phyloP scores from a whole-genome alignment of 2,113 vertebrate species.

The Tetrax tetrax region DNA sequence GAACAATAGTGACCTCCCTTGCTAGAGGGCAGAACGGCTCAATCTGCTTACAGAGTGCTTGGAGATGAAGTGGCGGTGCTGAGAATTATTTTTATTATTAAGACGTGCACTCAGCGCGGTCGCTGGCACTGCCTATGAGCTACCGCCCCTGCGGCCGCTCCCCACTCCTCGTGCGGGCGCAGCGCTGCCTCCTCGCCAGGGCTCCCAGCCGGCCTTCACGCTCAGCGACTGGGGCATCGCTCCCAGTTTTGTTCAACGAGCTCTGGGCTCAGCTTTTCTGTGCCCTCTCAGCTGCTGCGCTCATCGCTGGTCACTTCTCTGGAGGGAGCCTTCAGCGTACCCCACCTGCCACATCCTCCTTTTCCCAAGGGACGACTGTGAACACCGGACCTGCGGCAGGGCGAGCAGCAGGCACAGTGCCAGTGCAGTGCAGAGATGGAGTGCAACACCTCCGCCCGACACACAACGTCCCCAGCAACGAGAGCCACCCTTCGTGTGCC shows the following conservation, averaged over 20 bases:
- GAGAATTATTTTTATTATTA: not conserved
- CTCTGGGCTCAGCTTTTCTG: not conserved
- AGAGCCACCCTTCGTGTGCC: not conserved
- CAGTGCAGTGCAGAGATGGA: not conserved
- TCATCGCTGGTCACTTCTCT: not conserved
- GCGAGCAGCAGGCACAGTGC: not conserved
- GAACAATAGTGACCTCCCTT: slow-evolving; percentile 36
- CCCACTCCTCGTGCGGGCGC: accelerated
- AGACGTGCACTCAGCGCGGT: accelerated
- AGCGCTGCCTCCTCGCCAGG: accelerated
- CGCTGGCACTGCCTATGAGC: accelerated
- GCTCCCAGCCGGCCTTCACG: not conserved
- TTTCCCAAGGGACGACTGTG: not conserved
- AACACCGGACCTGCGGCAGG: accelerated
- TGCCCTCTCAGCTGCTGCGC: not conserved
- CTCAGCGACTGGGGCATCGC: not conserved
- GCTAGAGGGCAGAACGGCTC: slow-evolving; percentile 16
- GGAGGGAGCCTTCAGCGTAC: not conserved
- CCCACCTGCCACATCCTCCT: not conserved
- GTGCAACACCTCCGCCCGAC: not conserved
- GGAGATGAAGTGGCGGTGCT: not conserved
- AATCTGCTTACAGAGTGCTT: not conserved
- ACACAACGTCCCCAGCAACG: not conserved
- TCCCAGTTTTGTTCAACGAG: not conserved
- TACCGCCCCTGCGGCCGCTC: not conserved